These are phyloP conservation scores for Phrynocephalus guinanensis DNA, from an alignment of 2,797 vertebrate species.

Conservation along the genomic window DNA sequence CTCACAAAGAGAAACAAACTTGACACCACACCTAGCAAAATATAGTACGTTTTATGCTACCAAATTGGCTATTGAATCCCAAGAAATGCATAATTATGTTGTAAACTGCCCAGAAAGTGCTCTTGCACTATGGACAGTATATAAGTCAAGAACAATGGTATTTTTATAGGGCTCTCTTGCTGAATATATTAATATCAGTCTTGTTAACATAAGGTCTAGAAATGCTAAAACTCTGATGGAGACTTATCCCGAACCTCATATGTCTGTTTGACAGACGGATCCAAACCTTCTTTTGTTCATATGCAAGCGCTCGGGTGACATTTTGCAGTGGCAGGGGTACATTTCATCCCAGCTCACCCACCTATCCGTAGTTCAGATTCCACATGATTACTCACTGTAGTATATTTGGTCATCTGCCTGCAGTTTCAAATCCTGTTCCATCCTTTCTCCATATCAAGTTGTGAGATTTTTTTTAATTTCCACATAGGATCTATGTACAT, in stretches of 20 bases:
- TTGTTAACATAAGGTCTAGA: neutral
- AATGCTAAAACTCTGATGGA: neutral
- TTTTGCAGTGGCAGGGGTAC: too few relatives aligned
- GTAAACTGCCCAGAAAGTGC: too few relatives aligned
- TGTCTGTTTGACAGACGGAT: neutral
- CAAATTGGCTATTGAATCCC: conserved; percentile 1
- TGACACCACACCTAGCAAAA: neutral
- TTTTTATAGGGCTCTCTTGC: neutral
- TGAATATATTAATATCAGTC: neutral
- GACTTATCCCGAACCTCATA: neutral
- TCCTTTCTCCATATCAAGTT: too few relatives aligned
- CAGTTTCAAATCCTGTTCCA: too few relatives aligned
- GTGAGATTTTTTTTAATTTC: too few relatives aligned
- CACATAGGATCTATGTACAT: too few relatives aligned
- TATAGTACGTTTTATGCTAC: neutral
- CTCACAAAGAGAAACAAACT: neutral
- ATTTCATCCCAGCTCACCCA: too few relatives aligned
- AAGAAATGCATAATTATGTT: neutral
- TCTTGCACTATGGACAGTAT: too few relatives aligned
- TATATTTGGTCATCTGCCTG: too few relatives aligned
- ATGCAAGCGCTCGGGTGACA: neutral
- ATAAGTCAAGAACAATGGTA: neutral
- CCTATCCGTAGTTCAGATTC: too few relatives aligned
- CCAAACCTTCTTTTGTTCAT: neutral
- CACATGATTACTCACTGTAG: too few relatives aligned